Evolutionary conservation across 2,888 invertebrate genomes (phyloP), one percentile per base, ranked within the genome.

Genomic region (Melikaiella ostensackeni): DNA sequence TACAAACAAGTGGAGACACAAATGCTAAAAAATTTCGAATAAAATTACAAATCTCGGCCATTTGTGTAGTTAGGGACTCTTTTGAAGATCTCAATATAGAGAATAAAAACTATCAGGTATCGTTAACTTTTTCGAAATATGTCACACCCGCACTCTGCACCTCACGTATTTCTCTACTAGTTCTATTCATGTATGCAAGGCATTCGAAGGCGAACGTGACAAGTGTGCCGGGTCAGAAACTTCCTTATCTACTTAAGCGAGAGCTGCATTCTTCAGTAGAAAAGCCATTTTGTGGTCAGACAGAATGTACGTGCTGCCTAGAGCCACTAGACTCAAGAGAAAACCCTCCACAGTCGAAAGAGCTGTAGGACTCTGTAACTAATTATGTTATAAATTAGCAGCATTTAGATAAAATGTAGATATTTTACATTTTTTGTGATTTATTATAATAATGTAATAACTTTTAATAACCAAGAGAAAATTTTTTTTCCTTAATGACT

Each of bases 261-360:
- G 66, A 66, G 66, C 42, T 66, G 66, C 42, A 66, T 66, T 66
- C 42, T 66, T 66, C 66, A 66, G 66, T 66, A 42, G 66, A 27
- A 46, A 24, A 66, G 42, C 27, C 66, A 42, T 24, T 27, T 66
- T 30, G 46, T 42, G 66, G 66, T 46, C 66, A 66, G 66, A 3
- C 46, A 27, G 66, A 66, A 66, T 46, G 30, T 27, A 66, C 27
- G 46, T 19, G 24, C 38, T 24, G 27, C n/a, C 27, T 6, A 57
- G 57, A 57, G 57, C 24, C 24, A n/a, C 50, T 50, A 50, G n/a
- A 50, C 50, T n/a, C n/a, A 9, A 50, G 50, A 50, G 50, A n/a
- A 46, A 50, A 50, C 50, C n/a, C 50, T 50, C 50, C n/a, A 50
- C n/a, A 50, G n/a, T 50, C n/a, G n/a, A n/a, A 50, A 50, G 50